phyloP scores from a whole-genome alignment of 2,888 invertebrate genomes.

The Megaustenia siamemsis region DNA sequence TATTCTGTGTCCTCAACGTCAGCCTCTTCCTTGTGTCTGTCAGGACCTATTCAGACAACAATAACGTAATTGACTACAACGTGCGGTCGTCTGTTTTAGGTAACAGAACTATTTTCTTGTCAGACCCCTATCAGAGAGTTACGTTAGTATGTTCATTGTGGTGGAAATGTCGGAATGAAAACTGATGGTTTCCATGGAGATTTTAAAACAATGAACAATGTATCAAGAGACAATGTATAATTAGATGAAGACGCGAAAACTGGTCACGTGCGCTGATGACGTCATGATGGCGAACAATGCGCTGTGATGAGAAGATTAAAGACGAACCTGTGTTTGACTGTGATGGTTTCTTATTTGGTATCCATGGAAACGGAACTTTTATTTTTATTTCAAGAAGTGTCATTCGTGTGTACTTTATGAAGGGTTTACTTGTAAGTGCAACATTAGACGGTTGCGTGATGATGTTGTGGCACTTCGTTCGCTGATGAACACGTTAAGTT shows the following conservation, averaged over 20 bases:
- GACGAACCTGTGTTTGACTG: background rate
- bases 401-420: too few species aligned
- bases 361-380: constrained; percentile 18
- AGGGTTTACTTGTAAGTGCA: too few species aligned
- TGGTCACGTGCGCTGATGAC: background rate
- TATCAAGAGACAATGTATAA: background rate
- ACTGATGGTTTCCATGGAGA: too few species aligned
- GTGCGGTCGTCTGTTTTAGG: background rate
- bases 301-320: background rate
- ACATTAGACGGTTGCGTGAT: too few species aligned
- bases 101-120: background rate
- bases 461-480: too few species aligned
- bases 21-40: too few species aligned
- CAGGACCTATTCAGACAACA: background rate
- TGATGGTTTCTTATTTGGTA: background rate
- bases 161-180: too few species aligned
- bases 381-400: too few species aligned
- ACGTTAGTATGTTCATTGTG: background rate
- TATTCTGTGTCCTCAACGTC: too few species aligned
- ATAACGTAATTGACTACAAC: background rate
- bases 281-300: background rate
- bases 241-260: background rate
- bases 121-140: background rate
- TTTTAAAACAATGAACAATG: too few species aligned
- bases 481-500: too few species aligned